A percentile compares a stretch with the other conserved stretches of the same genome.
Evolutionary conservation across 2,797 vertebrate species (phyloP).

Genomic region (Pteropus rufus): DNA sequence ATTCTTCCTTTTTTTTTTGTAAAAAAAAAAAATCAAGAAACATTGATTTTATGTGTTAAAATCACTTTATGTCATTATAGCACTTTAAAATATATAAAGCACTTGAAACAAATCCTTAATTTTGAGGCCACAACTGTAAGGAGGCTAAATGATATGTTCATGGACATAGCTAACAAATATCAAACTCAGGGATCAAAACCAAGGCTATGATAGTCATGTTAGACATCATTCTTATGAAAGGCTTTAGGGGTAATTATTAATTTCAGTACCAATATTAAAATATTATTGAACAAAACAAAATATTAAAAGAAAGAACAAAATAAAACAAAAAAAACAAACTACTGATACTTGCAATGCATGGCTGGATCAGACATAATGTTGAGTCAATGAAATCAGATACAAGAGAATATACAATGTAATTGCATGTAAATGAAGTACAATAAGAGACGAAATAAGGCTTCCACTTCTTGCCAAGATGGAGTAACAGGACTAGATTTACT

Average conservation of each 20-base stretch:
- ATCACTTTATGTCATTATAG: neutral
- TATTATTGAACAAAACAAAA: neutral
- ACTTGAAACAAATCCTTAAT: neutral
- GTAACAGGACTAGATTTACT: neutral
- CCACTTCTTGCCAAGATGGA: neutral
- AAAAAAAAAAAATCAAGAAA: neutral
- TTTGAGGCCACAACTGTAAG: neutral
- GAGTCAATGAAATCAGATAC: neutral
- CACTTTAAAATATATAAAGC: neutral
- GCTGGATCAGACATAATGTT: neutral
- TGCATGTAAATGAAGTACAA: neutral
- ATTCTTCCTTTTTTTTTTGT: conserved; percentile 29
- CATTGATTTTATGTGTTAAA: neutral
- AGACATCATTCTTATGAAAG: neutral
- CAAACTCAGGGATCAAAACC: neutral
- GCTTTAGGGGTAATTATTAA: neutral
- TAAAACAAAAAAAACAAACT: neutral
- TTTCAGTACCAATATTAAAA: neutral
- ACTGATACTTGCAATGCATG: neutral
- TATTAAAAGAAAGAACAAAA: neutral
- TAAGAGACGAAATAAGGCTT: neutral
- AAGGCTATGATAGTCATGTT: neutral
- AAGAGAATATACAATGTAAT: neutral
- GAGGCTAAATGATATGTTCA: neutral
- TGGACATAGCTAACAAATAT: neutral